A percentile compares a stretch with the other conserved stretches of the same genome.
Evolutionary conservation across 2,888 invertebrate genomes (phyloP).

Genomic region (Malthinus seriepunctatus): DNA sequence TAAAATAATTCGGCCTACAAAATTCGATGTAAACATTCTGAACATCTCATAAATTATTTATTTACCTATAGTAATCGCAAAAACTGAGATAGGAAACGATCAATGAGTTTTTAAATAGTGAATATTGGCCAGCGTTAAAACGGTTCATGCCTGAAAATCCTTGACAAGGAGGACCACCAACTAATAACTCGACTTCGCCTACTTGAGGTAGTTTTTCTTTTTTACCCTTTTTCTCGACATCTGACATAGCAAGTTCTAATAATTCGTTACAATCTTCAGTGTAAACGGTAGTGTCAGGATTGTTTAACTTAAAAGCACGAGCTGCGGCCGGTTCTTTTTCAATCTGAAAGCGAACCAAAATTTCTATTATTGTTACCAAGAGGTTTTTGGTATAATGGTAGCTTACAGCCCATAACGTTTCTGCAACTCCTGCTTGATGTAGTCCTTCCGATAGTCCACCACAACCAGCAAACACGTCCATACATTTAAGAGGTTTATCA

Average conservation of each 20-base stretch:
- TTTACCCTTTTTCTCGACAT: constrained; percentile 40
- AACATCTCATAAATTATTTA: not conserved
- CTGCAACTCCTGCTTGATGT: constrained; percentile 69
- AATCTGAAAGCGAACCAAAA: constrained; percentile 52
- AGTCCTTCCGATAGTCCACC: constrained; percentile 80
- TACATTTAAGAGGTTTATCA: constrained; percentile 62
- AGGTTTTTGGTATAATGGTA: not conserved
- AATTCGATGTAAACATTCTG: not conserved
- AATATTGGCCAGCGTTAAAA: constrained; percentile 82
- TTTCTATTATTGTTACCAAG: not conserved
- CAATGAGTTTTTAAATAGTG: constrained; percentile 83
- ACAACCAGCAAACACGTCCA: constrained; percentile 87
- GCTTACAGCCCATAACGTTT: constrained; percentile 72
- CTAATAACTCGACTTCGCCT: constrained; percentile 81
- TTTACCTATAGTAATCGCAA: constrained; percentile 77
- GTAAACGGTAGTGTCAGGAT: constrained; percentile 73
- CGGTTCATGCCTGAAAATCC: constrained; percentile 90
- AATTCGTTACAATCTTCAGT: constrained; percentile 81
- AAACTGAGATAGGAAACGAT: constrained; percentile 81
- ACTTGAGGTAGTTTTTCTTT: constrained; percentile 66
- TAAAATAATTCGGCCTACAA: constrained; percentile 70
- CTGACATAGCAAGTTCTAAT: constrained; percentile 69
- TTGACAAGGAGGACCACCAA: constrained; percentile 89
- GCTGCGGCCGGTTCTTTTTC: constrained; percentile 80
- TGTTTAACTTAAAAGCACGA: constrained; percentile 77